Percentiles rank a stretch among this genome's conserved stretches.
These are phyloP conservation scores for Anolis sagrei DNA, from an alignment of 2,113 vertebrate genomes.

Conservation along the genomic window DNA sequence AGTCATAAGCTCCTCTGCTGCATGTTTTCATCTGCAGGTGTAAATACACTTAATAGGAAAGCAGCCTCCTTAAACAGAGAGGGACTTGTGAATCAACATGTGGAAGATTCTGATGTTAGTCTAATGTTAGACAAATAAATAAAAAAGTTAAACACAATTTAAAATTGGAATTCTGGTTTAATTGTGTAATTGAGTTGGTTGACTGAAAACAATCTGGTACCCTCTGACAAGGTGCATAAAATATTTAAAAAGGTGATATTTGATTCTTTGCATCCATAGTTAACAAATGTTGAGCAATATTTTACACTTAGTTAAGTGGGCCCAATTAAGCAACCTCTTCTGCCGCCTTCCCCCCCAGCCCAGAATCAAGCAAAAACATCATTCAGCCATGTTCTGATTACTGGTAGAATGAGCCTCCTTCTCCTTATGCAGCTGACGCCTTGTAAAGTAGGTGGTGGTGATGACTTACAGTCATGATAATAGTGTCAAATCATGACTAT, in stretches of 20 bases:
- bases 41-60: not conserved
- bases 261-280: not conserved
- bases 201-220: not conserved
- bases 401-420: too few species aligned
- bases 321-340: too few species aligned
- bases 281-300: not conserved
- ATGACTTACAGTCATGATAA: too few species aligned
- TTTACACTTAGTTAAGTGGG: too few species aligned
- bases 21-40: not conserved
- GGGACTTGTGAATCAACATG: not conserved
- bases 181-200: not conserved
- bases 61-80: not conserved
- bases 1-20: not conserved
- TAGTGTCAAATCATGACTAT: too few species aligned
- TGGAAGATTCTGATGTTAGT: not conserved
- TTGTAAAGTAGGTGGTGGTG: too few species aligned
- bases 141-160: not conserved
- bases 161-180: not conserved
- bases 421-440: too few species aligned
- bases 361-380: too few species aligned
- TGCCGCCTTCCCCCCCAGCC: too few species aligned
- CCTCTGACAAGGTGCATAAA: not conserved
- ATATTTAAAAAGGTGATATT: not conserved
- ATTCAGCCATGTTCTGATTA: too few species aligned
- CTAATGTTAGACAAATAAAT: not conserved